These are phyloP conservation scores for Leptobrachium leishanense DNA, from an alignment of 2,113 vertebrate species.

Conservation along the genomic window DNA sequence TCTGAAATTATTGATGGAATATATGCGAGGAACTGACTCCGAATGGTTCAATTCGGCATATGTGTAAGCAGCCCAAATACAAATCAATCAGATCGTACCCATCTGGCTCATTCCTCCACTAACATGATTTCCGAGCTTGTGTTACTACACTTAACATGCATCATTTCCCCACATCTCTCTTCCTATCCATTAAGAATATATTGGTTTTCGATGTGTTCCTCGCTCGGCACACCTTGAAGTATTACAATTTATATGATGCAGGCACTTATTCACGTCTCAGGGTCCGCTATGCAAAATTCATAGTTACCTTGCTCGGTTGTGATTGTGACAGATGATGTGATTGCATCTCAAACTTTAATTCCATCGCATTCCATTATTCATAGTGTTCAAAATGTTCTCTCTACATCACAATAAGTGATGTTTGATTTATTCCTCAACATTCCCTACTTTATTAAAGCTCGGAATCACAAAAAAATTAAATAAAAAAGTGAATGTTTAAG, in stretches of 20 bases:
- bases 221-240: not conserved
- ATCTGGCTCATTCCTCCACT: not conserved
- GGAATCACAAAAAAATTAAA: not conserved
- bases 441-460: not conserved
- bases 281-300: conserved; percentile 20
- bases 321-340: conserved; percentile 22
- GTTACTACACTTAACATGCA: not conserved
- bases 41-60: not conserved
- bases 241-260: conserved; percentile 27
- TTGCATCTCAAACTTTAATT: conserved; percentile 24
- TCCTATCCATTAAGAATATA: not conserved
- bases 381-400: conserved; percentile 24
- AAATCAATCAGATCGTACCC: not conserved
- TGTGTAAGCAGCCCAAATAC: not conserved
- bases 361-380: conserved; percentile 28
- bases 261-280: conserved; percentile 3
- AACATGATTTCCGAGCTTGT: not conserved
- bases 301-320: conserved; percentile 19
- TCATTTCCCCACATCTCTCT: not conserved
- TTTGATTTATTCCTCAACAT: conserved; percentile 16
- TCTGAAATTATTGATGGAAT: too few species aligned
- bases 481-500: not conserved
- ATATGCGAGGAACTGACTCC: too few species aligned
- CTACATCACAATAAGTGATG: conserved; percentile 5
- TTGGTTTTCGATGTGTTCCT: not conserved